A percentile compares a stretch with the other conserved stretches of the same genome.
Conservation (phyloP, 2,797 vertebrate genomes). For the Bufotes viridis region DNA sequence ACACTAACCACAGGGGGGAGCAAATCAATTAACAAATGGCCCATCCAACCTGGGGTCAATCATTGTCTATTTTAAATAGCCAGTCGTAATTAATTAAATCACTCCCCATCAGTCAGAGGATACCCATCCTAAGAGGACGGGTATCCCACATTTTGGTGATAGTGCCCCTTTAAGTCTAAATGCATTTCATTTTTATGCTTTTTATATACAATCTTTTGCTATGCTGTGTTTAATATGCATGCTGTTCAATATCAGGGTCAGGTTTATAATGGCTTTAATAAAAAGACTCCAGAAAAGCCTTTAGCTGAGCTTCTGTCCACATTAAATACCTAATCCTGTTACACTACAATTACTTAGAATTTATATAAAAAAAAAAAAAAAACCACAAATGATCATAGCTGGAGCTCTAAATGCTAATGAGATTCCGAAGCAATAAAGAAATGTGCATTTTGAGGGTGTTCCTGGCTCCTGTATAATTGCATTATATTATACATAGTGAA, state of each 20-base stretch:
- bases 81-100: too few species aligned
- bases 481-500: conserved; percentile 32
- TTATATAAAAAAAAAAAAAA: too few species aligned
- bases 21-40: too few species aligned
- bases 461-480: not conserved
- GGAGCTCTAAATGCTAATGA: conserved; percentile 17
- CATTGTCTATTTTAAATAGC: too few species aligned
- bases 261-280: not conserved
- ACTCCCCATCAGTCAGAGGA: too few species aligned
- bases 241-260: not conserved
- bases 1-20: too few species aligned
- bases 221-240: not conserved
- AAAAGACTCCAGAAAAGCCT: not conserved
- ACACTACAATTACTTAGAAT: conserved; percentile 12
- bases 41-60: too few species aligned
- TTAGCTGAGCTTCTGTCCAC: not conserved
- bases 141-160: not conserved
- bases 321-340: not conserved
- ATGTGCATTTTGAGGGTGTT: not conserved
- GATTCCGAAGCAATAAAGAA: conserved; percentile 12
- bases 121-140: too few species aligned
- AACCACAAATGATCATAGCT: not conserved
- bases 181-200: not conserved
- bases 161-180: not conserved
- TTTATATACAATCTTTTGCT: not conserved